Conservation (phyloP, 2,113 vertebrate species). For the Ascaphus truei region DNA sequence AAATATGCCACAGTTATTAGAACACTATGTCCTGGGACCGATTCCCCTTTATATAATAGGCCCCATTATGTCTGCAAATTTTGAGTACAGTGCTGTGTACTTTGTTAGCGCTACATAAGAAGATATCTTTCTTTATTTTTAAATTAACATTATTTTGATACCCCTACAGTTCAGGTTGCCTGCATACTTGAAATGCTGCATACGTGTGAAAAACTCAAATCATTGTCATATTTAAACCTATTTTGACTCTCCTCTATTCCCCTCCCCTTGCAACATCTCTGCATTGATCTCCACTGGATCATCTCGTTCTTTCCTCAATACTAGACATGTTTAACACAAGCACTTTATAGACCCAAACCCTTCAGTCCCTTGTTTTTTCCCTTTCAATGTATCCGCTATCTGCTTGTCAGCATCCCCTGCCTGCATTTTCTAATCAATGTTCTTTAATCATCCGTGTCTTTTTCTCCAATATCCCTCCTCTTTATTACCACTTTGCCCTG, state of each 20-base stretch:
- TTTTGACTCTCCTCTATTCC: not conserved
- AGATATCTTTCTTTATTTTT: no score
- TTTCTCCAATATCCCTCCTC: slow-evolving; percentile 22
- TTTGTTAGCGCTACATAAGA: not conserved
- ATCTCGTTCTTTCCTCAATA: not conserved
- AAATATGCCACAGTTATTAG: not conserved
- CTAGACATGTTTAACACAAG: slow-evolving; percentile 19
- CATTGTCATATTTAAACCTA: not conserved
- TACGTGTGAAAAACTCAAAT: no score
- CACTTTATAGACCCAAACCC: slow-evolving; percentile 25
- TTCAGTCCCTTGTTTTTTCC: slow-evolving; percentile 12
- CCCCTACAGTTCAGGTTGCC: no score
- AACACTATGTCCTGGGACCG: not conserved
- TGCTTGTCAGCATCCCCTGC: slow-evolving; percentile 21
- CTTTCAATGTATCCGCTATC: slow-evolving; percentile 20
- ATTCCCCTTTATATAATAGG: not conserved
- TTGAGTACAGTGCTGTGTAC: not conserved
- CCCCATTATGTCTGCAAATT: not conserved
- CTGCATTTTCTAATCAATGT: slow-evolving; percentile 25
- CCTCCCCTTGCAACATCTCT: not conserved
- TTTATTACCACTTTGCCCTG: slow-evolving; percentile 15
- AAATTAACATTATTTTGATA: no score
- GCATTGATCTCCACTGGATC: slow-evolving; percentile 4
- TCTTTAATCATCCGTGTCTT: slow-evolving; percentile 22
- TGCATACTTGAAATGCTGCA: no score